Base-by-base conservation (phyloP, 1,140 invertebrate species). In the Ostrea edulis region DNA sequence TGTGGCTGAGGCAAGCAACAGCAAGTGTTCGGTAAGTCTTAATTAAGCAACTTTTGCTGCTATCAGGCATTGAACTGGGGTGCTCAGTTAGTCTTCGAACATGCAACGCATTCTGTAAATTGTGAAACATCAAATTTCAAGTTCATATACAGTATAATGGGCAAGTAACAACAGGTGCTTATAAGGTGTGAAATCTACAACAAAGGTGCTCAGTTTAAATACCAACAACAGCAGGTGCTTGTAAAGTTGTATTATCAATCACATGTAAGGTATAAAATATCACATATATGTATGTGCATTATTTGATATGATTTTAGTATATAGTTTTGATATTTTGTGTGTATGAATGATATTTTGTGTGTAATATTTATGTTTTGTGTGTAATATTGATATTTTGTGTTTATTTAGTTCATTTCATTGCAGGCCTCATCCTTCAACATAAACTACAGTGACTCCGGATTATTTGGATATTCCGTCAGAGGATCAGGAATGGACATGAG, bases 391-490 rank as follows among this genome's bases (percentile, higher is more conserved):
- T 44, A 44, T 44, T 44, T 44, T 44, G 35, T 17, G 5, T 11
- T 51, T 53, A 54, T n/a, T 12, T 51, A 82, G 44, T 53, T 12
- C 29, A 14, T 53, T 83, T 51, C 53, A 9, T 29, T 77, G 25
- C 68, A 77, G 68, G 68, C 68, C 11, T 11, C 52, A 17, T 35
- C 22, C 20, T 20, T 83, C 20, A 83, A 83, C 52, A 54, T 83
- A 22, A 83, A 83, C 44, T 83, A 52, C 82, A 83, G 82, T 53
- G 82, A 83, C 82, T 53, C 44, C 0, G 82, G 82, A 11, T 83
- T 83, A 22, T 83, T 83, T 83, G 82, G 82, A 7, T 83, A 53
- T 83, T 35, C 52, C 8, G 82, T 83, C 35, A 83, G 14, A n/a
- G 82, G 82, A 17, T 12, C 35, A 2, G 44, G 44, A 52, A 7